Base-by-base conservation (phyloP, 2,888 invertebrate genomes). In the Tholera decimalis region DNA sequence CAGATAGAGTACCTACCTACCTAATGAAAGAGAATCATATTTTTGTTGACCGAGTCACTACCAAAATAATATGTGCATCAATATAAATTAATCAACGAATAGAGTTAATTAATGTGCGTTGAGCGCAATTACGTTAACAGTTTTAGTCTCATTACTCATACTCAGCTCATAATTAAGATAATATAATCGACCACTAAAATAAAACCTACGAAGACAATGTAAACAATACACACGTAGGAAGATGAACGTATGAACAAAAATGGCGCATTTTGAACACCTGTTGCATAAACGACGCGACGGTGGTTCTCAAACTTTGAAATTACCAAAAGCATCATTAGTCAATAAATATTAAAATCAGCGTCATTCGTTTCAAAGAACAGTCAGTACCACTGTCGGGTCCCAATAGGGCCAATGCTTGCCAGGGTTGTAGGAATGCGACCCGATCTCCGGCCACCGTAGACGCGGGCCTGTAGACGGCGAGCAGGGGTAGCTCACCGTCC, bases 151-250 rank as follows among this genome's bases (percentile, higher is more conserved):
- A 44, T 26, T 44, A 59, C 20, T 60, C 39, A 33, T 28, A 22
- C 9, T 68, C 4, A 11, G 3, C n/a, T 22, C 9, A 46, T 46
- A 44, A 70, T 70, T 5, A 70, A 57, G 51, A 49, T 41, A 68
- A 47, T 44, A 44, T 20, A 43, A 55, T 41, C 39, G 39, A 35
- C 41, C 9, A 35, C 44, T n/a, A 37, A 37, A 41, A 46, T 11
- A 8, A 47, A 54, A 9, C 49, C 35, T 50, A n/a, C 35, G n/a
- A 35, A 64, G 9, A 47, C 28, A 28, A 57, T 20, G 18, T 46
- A 28, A 76, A 79, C 73, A 80, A 80, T 70, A 58, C 53, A 22
- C 9, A 51, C 62, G 80, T 80, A 82, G 80, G 80, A 44, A 41
- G 79, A 57, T 18, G 24, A 20, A 2, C 30, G 24, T 51, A 24